phyloP scores from a whole-genome alignment of 2,797 vertebrate genomes.

The Chaenodraco wilsoni region DNA sequence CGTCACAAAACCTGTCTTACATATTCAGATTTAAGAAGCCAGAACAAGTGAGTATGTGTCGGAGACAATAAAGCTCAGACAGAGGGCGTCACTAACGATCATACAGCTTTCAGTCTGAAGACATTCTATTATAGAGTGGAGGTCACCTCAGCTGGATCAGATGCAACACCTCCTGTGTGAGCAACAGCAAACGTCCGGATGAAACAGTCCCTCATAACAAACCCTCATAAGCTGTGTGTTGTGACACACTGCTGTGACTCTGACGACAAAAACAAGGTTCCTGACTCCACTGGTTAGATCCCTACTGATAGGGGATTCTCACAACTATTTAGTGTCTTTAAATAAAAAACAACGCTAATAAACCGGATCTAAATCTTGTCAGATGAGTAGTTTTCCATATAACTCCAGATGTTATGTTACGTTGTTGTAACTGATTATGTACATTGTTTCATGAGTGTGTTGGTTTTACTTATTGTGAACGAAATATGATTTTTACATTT shows the following conservation, averaged over 20 bases:
- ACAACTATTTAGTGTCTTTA: slow-evolving; percentile 3
- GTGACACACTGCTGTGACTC: slow-evolving; percentile 58
- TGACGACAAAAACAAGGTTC: slow-evolving; percentile 46
- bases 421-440: too few relatives aligned
- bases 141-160: slow-evolving; percentile 46
- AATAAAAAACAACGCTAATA: slow-evolving; percentile 1
- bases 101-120: slow-evolving; percentile 15
- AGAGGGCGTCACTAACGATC: slow-evolving; percentile 5
- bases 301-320: slow-evolving; percentile 34
- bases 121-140: slow-evolving; percentile 17
- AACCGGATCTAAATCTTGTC: neutral
- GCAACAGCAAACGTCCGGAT: slow-evolving; percentile 35
- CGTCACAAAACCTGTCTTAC: neutral
- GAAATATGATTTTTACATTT: too few relatives aligned
- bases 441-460: too few relatives aligned
- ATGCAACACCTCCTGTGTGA: slow-evolving; percentile 28
- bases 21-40: neutral
- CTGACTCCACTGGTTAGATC: slow-evolving; percentile 37
- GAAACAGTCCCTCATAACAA: slow-evolving; percentile 18
- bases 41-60: neutral
- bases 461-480: too few relatives aligned
- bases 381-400: neutral
- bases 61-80: slow-evolving; percentile 13
- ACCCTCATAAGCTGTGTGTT: slow-evolving; percentile 60
- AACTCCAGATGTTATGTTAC: too few relatives aligned